phyloP scores from a whole-genome alignment of 2,888 invertebrate genomes.

The Hipparchia semele region DNA sequence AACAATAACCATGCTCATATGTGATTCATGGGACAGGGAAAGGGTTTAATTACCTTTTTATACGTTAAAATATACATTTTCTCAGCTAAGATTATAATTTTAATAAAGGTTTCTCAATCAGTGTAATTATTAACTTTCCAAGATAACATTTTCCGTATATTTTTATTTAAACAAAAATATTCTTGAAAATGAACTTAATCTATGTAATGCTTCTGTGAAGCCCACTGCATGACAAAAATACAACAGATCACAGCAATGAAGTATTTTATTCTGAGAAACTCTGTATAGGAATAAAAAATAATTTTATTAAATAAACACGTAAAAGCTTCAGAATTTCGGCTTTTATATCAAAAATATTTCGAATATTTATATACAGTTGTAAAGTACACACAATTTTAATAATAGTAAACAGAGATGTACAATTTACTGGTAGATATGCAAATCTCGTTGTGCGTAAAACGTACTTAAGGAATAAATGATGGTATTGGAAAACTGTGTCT shows the following conservation, averaged over 20 bases:
- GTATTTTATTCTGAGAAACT: not conserved
- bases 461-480: slow-evolving; percentile 26
- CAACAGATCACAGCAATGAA: too few relatives aligned
- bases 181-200: not conserved
- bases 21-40: too few relatives aligned
- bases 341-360: not conserved
- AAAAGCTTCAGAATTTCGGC: not conserved
- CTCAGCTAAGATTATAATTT: not conserved
- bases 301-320: not conserved
- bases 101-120: not conserved
- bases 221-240: too few relatives aligned
- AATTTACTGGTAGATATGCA: slow-evolving; percentile 17
- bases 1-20: too few relatives aligned
- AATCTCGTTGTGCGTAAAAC: slow-evolving; percentile 17
- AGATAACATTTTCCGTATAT: not conserved
- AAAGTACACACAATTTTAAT: not conserved
- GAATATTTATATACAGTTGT: not conserved
- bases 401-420: slow-evolving; percentile 4
- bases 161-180: not conserved
- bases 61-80: too few relatives aligned
- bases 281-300: not conserved
- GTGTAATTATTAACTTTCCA: not conserved
- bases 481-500: slow-evolving; percentile 29
- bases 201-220: too few relatives aligned
- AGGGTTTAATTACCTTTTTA: too few relatives aligned